Evolutionary conservation across 2,113 vertebrate species (phyloP).

Genomic region (Gallinago paraguaiae): DNA sequence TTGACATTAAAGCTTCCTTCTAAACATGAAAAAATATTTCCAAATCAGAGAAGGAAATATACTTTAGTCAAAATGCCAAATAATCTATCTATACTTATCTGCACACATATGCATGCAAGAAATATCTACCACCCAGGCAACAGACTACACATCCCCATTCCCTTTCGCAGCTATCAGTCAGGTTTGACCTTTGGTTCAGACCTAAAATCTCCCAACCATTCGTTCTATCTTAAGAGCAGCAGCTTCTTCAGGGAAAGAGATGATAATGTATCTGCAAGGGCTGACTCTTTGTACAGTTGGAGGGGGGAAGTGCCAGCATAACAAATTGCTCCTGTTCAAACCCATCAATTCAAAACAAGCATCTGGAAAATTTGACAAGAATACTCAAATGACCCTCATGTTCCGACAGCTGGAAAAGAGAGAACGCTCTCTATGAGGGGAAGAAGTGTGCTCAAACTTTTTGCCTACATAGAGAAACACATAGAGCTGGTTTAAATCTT

Average conservation of each 20-base stretch:
- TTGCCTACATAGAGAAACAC: not conserved
- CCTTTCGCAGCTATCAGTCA: constrained; percentile 29
- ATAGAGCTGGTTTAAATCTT: not conserved
- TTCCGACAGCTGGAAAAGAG: constrained; percentile 53
- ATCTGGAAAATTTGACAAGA: constrained; percentile 72
- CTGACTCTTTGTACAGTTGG: constrained; percentile 27
- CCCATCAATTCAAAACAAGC: constrained; percentile 69
- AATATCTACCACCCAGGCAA: constrained; percentile 36
- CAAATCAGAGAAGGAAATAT: not conserved
- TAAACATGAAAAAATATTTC: not conserved
- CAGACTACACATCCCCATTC: not conserved
- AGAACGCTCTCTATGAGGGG: not conserved
- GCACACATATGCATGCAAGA: not conserved
- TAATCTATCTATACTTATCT: constrained; percentile 14
- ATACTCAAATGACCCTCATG: constrained; percentile 50
- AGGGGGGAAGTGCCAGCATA: constrained; percentile 38
- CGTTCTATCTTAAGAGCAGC: not conserved
- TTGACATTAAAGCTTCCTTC: not conserved
- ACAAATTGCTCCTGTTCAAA: constrained; percentile 70
- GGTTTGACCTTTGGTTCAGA: constrained; percentile 53
- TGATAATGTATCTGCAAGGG: constrained; percentile 58
- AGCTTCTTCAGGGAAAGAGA: constrained; percentile 23
- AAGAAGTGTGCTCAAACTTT: not conserved
- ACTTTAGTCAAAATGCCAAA: not conserved
- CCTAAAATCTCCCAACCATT: constrained; percentile 50